Conservation (phyloP, 2,797 vertebrate genomes). For the Scarus forsteni region DNA sequence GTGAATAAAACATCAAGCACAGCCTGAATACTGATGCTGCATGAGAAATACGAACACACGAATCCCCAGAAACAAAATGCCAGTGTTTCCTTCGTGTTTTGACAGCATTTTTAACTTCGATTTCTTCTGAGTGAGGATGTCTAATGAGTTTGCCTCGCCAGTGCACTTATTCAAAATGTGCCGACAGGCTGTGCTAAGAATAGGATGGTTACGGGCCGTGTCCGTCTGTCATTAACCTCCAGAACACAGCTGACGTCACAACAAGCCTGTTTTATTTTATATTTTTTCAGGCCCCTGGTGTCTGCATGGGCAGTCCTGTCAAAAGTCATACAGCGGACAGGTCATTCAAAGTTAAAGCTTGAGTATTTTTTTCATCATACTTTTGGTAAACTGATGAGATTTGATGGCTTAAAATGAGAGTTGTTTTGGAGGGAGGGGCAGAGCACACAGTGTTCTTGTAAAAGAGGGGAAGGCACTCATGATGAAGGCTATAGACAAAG, state of each 20-base stretch:
- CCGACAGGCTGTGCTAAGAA: slow-evolving; percentile 53
- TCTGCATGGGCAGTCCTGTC: slow-evolving; percentile 14
- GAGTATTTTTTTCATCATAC: neutral
- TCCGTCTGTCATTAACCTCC: slow-evolving; percentile 58
- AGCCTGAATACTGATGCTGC: slow-evolving; percentile 76
- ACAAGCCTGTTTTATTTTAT: slow-evolving; percentile 11
- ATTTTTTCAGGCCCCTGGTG: slow-evolving; percentile 14
- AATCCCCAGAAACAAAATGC: neutral
- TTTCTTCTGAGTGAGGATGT: slow-evolving; percentile 22
- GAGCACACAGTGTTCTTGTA: too few relatives aligned
- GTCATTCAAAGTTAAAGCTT: slow-evolving; percentile 2
- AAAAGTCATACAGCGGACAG: neutral
- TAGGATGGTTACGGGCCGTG: slow-evolving; percentile 33
- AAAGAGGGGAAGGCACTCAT: too few relatives aligned
- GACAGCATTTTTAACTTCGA: slow-evolving; percentile 18
- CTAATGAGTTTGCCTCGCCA: slow-evolving; percentile 30
- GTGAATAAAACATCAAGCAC: slow-evolving; percentile 79
- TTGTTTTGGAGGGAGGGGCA: too few relatives aligned
- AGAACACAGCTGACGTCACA: slow-evolving; percentile 51
- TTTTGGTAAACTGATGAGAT: slow-evolving; percentile 1
- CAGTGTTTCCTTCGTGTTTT: slow-evolving; percentile 4
- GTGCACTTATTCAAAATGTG: slow-evolving; percentile 32
- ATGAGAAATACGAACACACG: slow-evolving; percentile 21
- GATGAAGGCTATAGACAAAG: too few relatives aligned
- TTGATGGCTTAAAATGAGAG: neutral